Evolutionary conservation across 2,888 invertebrate genomes (phyloP), one percentile per base, ranked within the genome.

Genomic region (Germaria angustata): DNA sequence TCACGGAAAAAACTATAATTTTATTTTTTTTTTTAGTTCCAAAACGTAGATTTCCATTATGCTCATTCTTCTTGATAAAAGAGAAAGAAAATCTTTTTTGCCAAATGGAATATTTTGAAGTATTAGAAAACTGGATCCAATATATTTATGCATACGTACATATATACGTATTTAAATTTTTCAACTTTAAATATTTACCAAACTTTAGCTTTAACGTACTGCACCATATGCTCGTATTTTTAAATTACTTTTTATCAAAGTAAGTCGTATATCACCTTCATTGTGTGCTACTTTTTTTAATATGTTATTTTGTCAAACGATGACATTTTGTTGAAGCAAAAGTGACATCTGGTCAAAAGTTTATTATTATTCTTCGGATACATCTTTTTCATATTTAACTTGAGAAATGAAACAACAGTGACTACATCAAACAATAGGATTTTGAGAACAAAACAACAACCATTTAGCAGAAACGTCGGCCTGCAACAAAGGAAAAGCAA

Each of bases 321-420:
- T 66, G 66, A 79, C 72, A 51, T 72, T 72, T 66, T 63, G 68
- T 34, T 68, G 22, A 76, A 80, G 55, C 41, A 49, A 24, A 55
- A 57, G 28, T 71, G 69, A 69, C 68, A 65, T 76, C 55, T 71
- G 75, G 68, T 80, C 76, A 69, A 51, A 76, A 65, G 72, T 80
- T 80, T 28, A 68, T n/a, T 57, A 63, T 76, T 65, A 28, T 69
- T 39, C 46, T 69, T 61, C 39, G 9, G 8, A 36, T 39, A 11
- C n/a, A 9, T 59, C 8, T 44, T 53, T 53, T 34, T 46, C 13
- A 53, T 71, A 20, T 66, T 39, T 41, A 28, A 32, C 22, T 68
- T 68, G 46, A 63, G 32, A 65, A 78, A 57, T 72, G 32, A 65
- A 72, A 72, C 65, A 66, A 59, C 39, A 72, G 57, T 51, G 57